Percentiles rank a stretch among this genome's conserved stretches.
phyloP scores from a whole-genome alignment of 2,888 invertebrate species.

The Schizotus pectinicornis region DNA sequence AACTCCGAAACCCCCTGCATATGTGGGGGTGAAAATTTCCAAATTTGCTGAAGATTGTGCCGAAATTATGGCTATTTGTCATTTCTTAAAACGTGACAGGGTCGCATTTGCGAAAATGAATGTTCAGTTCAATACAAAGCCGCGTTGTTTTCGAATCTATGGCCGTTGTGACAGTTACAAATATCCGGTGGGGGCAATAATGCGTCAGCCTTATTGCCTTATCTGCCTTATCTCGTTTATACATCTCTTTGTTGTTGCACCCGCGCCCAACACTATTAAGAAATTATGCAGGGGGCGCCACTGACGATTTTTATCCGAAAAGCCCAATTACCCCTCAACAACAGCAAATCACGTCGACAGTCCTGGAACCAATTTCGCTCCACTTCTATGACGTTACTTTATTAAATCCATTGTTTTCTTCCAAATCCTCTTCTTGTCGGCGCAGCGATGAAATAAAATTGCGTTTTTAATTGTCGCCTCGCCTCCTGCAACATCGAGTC shows the following conservation, averaged over 20 bases:
- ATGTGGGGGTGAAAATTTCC: too few species aligned
- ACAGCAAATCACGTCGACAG: too few species aligned
- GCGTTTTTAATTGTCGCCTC: too few species aligned
- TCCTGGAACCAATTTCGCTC: too few species aligned
- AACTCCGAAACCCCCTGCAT: neutral
- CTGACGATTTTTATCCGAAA: too few species aligned
- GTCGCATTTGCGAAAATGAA: constrained; percentile 33
- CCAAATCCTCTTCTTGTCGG: too few species aligned
- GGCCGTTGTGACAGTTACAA: constrained; percentile 18
- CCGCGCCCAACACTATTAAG: too few species aligned
- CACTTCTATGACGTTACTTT: too few species aligned
- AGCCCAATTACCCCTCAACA: too few species aligned
- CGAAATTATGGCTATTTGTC: constrained; percentile 42
- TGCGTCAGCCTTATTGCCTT: constrained; percentile 8
- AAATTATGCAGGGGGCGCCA: too few species aligned
- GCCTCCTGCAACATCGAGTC: neutral
- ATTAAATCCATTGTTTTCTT: too few species aligned
- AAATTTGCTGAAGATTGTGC: neutral
- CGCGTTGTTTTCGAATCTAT: constrained; percentile 36
- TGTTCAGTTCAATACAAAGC: constrained; percentile 43
- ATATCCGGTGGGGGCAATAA: neutral
- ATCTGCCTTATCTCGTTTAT: constrained; percentile 8
- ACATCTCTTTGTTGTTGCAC: constrained; percentile 9
- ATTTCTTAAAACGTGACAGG: constrained; percentile 42
- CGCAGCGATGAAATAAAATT: too few species aligned